A percentile compares a stretch with the other conserved stretches of the same genome.
phyloP scores from a whole-genome alignment of 2,113 vertebrate species.

The Channa argus region DNA sequence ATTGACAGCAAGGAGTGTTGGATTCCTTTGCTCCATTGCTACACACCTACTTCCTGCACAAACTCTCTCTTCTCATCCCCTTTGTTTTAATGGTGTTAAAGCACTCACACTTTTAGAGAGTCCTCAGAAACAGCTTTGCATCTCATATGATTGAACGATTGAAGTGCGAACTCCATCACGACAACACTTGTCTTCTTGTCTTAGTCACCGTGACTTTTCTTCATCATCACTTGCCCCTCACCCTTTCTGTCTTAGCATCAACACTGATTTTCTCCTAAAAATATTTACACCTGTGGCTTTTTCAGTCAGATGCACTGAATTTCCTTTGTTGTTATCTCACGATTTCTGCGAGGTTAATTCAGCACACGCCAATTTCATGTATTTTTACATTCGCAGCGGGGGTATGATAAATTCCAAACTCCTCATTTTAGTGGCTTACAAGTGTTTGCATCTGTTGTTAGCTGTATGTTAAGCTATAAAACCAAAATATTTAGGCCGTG shows the following conservation, averaged over 20 bases:
- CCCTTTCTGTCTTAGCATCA: background rate
- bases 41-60: background rate
- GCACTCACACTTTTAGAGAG: background rate
- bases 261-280: background rate
- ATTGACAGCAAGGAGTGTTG: constrained; percentile 37
- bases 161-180: constrained; percentile 11
- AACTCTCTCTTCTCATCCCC: background rate
- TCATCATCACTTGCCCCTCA: background rate
- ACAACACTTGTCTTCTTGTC: background rate
- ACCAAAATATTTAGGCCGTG: constrained; percentile 28
- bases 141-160: constrained; percentile 5
- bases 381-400: background rate
- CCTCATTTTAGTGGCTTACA: constrained; percentile 17
- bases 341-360: constrained; percentile 14
- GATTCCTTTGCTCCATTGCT: background rate
- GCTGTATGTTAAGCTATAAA: constrained; percentile 4
- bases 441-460: constrained; percentile 12
- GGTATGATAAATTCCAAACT: constrained; percentile 2
- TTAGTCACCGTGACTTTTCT: background rate
- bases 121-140: background rate
- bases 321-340: background rate
- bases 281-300: background rate
- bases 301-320: background rate
- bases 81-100: constrained; percentile 3
- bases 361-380: background rate